A percentile compares a stretch with the other conserved stretches of the same genome.
Conservation (phyloP, 2,113 vertebrate species). For the Sciurus niger region DNA sequence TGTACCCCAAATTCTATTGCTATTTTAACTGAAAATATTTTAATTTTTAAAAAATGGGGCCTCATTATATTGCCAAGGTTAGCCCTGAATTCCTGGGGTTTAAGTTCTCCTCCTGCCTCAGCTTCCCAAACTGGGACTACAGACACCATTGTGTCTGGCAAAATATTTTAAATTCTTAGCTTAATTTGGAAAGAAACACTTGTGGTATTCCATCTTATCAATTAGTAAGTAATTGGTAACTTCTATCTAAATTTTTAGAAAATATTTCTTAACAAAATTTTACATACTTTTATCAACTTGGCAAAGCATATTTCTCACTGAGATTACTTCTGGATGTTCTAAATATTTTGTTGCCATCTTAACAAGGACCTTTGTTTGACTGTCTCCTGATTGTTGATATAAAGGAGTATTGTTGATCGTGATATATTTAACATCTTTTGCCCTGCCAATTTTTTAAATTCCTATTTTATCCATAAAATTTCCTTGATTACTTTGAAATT, state of each 20-base stretch:
- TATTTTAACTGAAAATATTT: conserved; percentile 34
- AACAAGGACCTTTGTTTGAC: not conserved
- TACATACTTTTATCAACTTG: not conserved
- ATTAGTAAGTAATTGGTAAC: not conserved
- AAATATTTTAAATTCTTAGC: conserved; percentile 60
- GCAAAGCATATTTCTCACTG: conserved; percentile 34
- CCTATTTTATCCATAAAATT: not conserved
- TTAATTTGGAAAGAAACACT: conserved; percentile 35
- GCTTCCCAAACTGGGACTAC: not conserved
- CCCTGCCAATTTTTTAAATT: not conserved
- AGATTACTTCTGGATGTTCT: conserved; percentile 9
- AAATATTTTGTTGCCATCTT: conserved; percentile 19
- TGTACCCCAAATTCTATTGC: not conserved
- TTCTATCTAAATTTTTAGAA: not conserved
- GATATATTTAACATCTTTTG: conserved; percentile 31
- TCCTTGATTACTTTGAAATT: conserved; percentile 42
- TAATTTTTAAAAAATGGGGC: not conserved
- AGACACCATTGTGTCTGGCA: not conserved
- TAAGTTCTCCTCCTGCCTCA: not conserved
- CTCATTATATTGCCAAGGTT: not conserved
- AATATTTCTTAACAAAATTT: conserved; percentile 28
- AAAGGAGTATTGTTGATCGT: conserved; percentile 6
- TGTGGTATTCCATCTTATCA: conserved; percentile 18
- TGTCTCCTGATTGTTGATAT: not conserved
- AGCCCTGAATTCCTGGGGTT: not conserved